These are phyloP conservation scores for Saccostrea echinata DNA, from an alignment of 1,140 invertebrate species.

Conservation along the genomic window DNA sequence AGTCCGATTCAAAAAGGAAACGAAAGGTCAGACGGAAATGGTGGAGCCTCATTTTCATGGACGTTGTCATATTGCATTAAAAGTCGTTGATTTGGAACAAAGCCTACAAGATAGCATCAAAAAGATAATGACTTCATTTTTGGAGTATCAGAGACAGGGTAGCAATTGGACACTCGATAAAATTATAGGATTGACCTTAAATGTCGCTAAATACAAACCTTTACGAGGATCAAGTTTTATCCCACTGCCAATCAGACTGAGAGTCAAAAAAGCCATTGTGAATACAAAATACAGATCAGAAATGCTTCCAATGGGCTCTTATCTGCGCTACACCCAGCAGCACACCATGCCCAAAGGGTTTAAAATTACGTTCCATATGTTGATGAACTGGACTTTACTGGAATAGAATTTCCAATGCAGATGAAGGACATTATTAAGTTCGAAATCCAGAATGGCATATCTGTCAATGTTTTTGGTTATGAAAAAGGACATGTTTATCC, in stretches of 20 bases:
- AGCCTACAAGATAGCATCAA: constrained; percentile 20
- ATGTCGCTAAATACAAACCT: constrained; percentile 45
- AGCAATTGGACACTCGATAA: constrained; percentile 56
- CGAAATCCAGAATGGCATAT: constrained; percentile 20
- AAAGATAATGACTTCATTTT: constrained; percentile 42
- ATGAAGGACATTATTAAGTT: constrained; percentile 34
- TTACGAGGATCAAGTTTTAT: constrained; percentile 50
- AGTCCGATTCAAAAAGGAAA: constrained; percentile 10
- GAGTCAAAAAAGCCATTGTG: not conserved
- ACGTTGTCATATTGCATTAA: constrained; percentile 40
- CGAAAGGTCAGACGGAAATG: not conserved
- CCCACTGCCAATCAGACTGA: constrained; percentile 44
- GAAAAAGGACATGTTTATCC: constrained; percentile 35
- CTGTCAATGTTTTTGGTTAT: constrained; percentile 42
- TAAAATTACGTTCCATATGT: constrained; percentile 27
- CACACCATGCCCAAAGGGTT: not conserved
- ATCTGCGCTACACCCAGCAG: constrained; percentile 28
- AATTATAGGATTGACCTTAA: constrained; percentile 30
- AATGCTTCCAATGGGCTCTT: constrained; percentile 35
- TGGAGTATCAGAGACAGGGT: constrained; percentile 50
- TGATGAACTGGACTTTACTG: constrained; percentile 4
- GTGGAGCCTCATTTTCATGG: constrained; percentile 41
- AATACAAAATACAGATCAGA: constrained; percentile 34
- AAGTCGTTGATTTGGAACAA: constrained; percentile 40
- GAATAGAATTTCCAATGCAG: constrained; percentile 27